These are phyloP conservation scores for Gonioctena quinquepunctata DNA, from an alignment of 1,140 invertebrate species.

Conservation along the genomic window DNA sequence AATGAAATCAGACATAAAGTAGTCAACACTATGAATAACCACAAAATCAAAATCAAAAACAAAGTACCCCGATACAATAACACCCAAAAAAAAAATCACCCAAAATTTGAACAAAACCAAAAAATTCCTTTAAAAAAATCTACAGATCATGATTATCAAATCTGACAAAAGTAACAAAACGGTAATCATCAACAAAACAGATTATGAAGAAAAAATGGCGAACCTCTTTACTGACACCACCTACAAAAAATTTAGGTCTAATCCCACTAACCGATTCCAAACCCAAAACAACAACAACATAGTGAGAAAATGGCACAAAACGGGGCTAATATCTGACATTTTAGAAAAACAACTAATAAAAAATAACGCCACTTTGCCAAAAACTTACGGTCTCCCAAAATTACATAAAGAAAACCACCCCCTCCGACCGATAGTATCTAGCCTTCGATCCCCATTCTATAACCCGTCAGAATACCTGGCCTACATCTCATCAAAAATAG, in stretches of 20 bases:
- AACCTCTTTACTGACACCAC: neutral
- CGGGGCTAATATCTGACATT: too few species aligned
- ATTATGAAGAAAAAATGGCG: neutral
- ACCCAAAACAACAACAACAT: neutral
- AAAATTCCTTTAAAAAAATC: neutral
- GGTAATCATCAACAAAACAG: neutral
- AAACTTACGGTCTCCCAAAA: constrained; percentile 8
- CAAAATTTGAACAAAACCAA: too few species aligned
- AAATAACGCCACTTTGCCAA: neutral
- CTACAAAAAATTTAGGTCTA: neutral
- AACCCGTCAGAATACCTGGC: neutral
- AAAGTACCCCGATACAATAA: neutral
- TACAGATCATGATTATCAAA: neutral
- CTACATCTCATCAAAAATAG: neutral
- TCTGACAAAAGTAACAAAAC: neutral
- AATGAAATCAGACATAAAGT: neutral
- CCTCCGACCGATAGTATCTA: neutral
- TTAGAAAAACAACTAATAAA: neutral
- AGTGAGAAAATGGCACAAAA: neutral
- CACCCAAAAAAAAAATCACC: too few species aligned
- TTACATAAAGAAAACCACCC: constrained; percentile 1
- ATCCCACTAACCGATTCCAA: constrained; percentile 8
- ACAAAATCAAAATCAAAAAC: neutral
- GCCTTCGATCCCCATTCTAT: constrained; percentile 5
- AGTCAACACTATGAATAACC: neutral